phyloP scores from a whole-genome alignment of 2,113 vertebrate species.

The Eptesicus fuscus region DNA sequence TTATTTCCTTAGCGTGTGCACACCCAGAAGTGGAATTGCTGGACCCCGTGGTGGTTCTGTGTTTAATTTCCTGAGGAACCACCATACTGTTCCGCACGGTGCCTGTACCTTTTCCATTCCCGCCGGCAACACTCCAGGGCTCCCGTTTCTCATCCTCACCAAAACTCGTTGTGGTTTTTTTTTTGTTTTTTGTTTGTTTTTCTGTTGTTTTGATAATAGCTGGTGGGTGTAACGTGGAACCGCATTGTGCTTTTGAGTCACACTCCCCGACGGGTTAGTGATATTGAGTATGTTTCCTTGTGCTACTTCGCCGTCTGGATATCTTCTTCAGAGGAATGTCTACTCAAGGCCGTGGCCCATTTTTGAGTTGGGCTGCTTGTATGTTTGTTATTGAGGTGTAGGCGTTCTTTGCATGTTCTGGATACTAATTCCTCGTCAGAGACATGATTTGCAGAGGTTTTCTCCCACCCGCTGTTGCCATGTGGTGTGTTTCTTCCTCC shows the following conservation, averaged over 20 bases:
- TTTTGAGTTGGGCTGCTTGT: background rate
- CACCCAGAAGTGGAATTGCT: background rate
- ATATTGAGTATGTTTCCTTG: background rate
- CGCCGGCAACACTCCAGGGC: accelerated
- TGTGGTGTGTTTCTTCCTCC: too few relatives aligned
- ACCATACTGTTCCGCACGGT: accelerated
- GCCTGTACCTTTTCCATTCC: background rate
- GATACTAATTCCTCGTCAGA: background rate
- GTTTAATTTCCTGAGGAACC: background rate
- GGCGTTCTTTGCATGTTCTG: background rate
- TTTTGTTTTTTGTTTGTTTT: too few relatives aligned
- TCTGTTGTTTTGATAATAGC: background rate
- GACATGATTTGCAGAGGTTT: background rate
- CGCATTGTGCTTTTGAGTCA: background rate
- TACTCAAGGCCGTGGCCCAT: background rate
- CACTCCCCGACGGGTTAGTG: background rate
- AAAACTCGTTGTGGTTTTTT: too few relatives aligned
- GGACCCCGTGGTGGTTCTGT: accelerated
- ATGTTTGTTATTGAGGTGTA: background rate
- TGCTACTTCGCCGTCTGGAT: background rate
- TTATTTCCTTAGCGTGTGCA: accelerated
- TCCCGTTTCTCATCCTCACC: accelerated
- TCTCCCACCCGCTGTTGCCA: background rate
- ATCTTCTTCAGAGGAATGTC: background rate
- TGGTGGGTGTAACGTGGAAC: background rate